Base-by-base conservation (phyloP, 2,888 invertebrate species). In the Clepsis dumicolana region DNA sequence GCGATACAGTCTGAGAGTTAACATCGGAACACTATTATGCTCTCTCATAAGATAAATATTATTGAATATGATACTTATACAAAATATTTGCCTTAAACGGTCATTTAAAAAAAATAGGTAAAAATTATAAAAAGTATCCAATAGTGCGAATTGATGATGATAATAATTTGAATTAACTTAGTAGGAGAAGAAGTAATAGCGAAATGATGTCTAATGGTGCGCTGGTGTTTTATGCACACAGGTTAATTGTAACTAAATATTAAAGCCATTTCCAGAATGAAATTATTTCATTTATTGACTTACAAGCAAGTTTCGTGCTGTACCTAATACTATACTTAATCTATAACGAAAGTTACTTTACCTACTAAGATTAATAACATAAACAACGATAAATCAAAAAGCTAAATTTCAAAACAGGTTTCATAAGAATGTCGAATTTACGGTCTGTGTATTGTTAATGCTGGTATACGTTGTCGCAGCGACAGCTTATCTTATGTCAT, bases 371-470 rank as follows among this genome's bases (percentile, higher is more conserved):
- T 2, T n/a, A n/a, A 53, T 29, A 53, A 10, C 16, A 16, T 8
- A 50, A 21, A 16, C 54, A 16, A 12, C 18, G 10, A 54, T 54
- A 18, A 54, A 54, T 54, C 54, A 54, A 18, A 32, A 16, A 1
- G 27, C 18, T 21, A 32, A 54, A 54, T 32, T 18, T 38, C 38
- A 21, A 57, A 57, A 35, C 24, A 38, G 5, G 24, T 38, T 38
- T 38, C 24, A 38, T 80, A 84, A 79, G 80, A 79, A 82, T 84
- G 86, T 87, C 87, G 83, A 84, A 84, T 85, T 85, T 84, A 84
- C 81, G 75, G 80, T 77, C 75, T 80, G 88, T 89, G 88, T 88
- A 89, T 87, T 83, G 85, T 86, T 82, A 77, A 75, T 80, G 85
- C 86, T 80, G 86, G 85, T 86, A 85, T 4, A 38, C n/a, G 38